Percentiles rank a stretch among this genome's conserved stretches.
Conservation (phyloP, 1,140 invertebrate genomes). For the Pinna nobilis region DNA sequence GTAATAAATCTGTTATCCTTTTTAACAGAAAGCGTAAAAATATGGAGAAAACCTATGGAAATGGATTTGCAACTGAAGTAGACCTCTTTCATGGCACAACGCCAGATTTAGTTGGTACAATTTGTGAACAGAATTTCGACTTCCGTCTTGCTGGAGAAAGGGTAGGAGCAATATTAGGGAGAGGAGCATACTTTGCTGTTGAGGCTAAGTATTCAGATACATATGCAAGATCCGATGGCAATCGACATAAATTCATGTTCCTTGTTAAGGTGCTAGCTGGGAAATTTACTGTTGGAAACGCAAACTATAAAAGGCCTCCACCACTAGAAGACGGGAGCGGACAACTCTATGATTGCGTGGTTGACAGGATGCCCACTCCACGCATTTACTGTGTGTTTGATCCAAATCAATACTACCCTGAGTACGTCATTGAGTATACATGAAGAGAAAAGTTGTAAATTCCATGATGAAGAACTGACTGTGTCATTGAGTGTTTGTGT, state of each 20-base stretch:
- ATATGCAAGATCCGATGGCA: conserved; percentile 42
- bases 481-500: too few species aligned
- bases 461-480: too few species aligned
- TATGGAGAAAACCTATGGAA: conserved; percentile 24
- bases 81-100: conserved; percentile 44
- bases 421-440: conserved; percentile 59
- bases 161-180: conserved; percentile 54
- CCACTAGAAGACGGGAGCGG: conserved; percentile 27
- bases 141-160: conserved; percentile 44
- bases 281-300: conserved; percentile 49
- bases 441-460: conserved; percentile 18
- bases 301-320: conserved; percentile 50
- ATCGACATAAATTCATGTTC: conserved; percentile 48
- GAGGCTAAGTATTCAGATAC: conserved; percentile 57
- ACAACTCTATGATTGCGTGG: conserved; percentile 58
- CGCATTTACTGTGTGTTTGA: conserved; percentile 63
- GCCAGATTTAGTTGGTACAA: conserved; percentile 24
- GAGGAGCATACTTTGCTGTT: conserved; percentile 60
- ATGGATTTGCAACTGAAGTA: conserved; percentile 35
- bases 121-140: conserved; percentile 47
- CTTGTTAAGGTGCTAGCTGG: conserved; percentile 58
- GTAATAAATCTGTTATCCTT: background rate
- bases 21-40: conserved; percentile 15
- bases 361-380: conserved; percentile 53
- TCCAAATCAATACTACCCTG: conserved; percentile 62